phyloP scores from a whole-genome alignment of 1,140 invertebrate species.

The Liolophura sinensis region DNA sequence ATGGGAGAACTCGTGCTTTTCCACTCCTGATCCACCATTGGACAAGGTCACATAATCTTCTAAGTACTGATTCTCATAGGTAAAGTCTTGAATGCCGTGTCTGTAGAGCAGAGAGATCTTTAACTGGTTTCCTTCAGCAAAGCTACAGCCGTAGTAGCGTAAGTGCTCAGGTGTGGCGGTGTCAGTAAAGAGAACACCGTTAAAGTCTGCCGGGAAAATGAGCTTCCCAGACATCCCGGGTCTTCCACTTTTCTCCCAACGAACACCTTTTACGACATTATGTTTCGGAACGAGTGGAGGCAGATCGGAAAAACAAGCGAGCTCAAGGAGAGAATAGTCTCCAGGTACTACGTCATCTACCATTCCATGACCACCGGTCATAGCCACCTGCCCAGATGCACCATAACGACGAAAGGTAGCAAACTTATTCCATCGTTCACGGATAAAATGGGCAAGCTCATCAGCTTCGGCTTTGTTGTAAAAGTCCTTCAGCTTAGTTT shows the following conservation, averaged over 20 bases:
- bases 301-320: slow-evolving; percentile 23
- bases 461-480: too few relatives aligned
- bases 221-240: slow-evolving; percentile 20
- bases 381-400: slow-evolving; percentile 14
- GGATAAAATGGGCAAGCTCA: too few relatives aligned
- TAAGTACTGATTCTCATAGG: slow-evolving; percentile 24
- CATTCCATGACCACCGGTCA: slow-evolving; percentile 22
- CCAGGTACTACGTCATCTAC: slow-evolving; percentile 22
- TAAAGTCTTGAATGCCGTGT: slow-evolving; percentile 26
- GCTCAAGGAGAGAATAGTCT: slow-evolving; percentile 20
- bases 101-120: slow-evolving; percentile 20
- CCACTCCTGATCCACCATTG: slow-evolving; percentile 22
- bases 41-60: slow-evolving; percentile 19
- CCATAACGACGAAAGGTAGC: too few relatives aligned
- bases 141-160: slow-evolving; percentile 21
- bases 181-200: slow-evolving; percentile 11
- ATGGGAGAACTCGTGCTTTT: slow-evolving; percentile 24
- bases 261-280: slow-evolving; percentile 12
- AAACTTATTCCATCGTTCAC: too few relatives aligned
- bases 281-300: slow-evolving; percentile 19
- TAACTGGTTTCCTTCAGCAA: slow-evolving; percentile 19
- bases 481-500: too few relatives aligned
- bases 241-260: slow-evolving; percentile 12
- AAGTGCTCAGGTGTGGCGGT: slow-evolving; percentile 20
- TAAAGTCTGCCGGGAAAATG: slow-evolving; percentile 17